Conservation (phyloP, 2,888 invertebrate genomes). For the Nebria salina region DNA sequence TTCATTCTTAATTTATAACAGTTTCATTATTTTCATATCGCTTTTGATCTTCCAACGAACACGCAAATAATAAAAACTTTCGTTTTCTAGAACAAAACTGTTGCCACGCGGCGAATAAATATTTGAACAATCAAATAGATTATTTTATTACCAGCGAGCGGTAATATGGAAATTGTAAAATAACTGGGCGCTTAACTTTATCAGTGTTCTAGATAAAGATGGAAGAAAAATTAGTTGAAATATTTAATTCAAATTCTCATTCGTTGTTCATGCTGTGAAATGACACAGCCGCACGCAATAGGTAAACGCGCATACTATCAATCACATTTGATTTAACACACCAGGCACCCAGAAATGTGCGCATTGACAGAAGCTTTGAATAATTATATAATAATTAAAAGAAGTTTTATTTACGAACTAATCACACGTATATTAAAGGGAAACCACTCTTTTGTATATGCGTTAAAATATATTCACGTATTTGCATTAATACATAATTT, state of each 20-base stretch:
- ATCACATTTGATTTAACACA: background rate
- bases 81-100: background rate
- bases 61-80: background rate
- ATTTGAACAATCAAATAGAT: background rate
- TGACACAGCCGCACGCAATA: background rate
- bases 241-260: conserved; percentile 1
- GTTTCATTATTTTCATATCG: background rate
- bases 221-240: background rate
- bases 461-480: too few relatives aligned
- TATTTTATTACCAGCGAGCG: background rate
- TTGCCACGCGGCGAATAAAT: too few relatives aligned
- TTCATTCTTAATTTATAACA: background rate
- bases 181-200: background rate
- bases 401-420: background rate
- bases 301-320: background rate
- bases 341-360: background rate
- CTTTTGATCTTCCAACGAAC: background rate
- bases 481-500: too few relatives aligned
- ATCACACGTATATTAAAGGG: too few relatives aligned
- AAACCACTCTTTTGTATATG: too few relatives aligned
- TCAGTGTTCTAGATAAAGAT: background rate
- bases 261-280: background rate
- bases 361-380: background rate
- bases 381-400: background rate
- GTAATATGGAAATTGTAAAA: background rate